A percentile compares a stretch with the other conserved stretches of the same genome.
Evolutionary conservation across 1,140 invertebrate genomes (phyloP).

Genomic region (Himalopsyche phryganea): DNA sequence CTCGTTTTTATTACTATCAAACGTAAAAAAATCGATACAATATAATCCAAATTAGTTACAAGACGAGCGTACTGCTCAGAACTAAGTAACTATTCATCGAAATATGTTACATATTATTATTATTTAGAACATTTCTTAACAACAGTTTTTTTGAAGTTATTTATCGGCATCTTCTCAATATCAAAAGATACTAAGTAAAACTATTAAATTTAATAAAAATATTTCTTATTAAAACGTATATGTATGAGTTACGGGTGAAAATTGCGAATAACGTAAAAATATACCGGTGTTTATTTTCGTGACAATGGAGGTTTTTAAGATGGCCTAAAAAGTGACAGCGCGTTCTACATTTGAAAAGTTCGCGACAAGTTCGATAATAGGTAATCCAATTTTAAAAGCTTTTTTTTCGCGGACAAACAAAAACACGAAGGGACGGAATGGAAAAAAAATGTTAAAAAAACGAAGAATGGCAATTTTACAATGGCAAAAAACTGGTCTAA

Average conservation of each 20-base stretch:
- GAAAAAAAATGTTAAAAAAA: constrained; percentile 24
- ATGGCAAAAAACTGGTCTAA: constrained; percentile 25
- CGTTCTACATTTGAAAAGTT: constrained; percentile 15
- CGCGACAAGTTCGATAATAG: constrained; percentile 32
- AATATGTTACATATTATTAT: too few relatives aligned
- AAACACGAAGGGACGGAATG: constrained; percentile 16
- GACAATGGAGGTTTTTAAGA: constrained; percentile 8
- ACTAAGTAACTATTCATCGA: background rate
- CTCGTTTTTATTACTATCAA: constrained; percentile 22
- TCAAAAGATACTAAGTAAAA: too few relatives aligned
- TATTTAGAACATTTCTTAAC: too few relatives aligned
- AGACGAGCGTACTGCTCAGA: constrained; percentile 2
- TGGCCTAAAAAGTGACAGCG: constrained; percentile 4
- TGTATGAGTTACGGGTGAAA: too few relatives aligned
- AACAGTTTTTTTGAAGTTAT: background rate
- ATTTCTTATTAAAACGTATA: too few relatives aligned
- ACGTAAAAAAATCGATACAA: constrained; percentile 24
- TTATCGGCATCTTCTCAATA: background rate
- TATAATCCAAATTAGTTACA: constrained; percentile 32
- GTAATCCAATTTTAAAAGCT: constrained; percentile 35
- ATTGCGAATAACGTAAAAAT: too few relatives aligned
- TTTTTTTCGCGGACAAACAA: constrained; percentile 16
- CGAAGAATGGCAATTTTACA: constrained; percentile 9
- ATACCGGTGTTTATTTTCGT: background rate
- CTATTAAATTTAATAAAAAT: too few relatives aligned